Base-by-base conservation (phyloP, 2,113 vertebrate genomes). In the Crypturellus undulatus region DNA sequence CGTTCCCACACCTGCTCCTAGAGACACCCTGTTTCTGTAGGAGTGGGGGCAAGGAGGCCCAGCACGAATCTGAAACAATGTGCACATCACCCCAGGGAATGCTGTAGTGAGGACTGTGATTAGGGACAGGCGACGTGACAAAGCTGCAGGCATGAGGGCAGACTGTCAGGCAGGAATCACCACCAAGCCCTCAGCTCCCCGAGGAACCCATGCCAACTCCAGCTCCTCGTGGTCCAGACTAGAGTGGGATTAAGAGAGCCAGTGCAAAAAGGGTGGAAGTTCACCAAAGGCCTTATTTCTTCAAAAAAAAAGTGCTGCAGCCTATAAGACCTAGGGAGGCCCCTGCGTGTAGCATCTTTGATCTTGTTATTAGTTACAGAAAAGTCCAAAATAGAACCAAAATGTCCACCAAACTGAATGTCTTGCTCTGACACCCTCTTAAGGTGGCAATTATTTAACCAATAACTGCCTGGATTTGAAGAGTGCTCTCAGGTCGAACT, bases 181-280 rank as follows among this genome's bases (percentile, higher is more conserved):
- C 0, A 0, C 9, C 5, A 7, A 36, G 60, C 18, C 30, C 14
- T 2, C 47, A 68, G n/a, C n/a, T 15, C n/a, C 43, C 52, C 5
- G 2, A 15, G 30, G 34, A 58, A 25, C 26, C 2, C 3, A 1
- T 59, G 47, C 40, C 36, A 52, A 36, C 32, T 20, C 8, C 0
- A 0, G 15, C 1, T 14, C 3, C 2, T 22, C n/a, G 36, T 42
- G 71, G 80, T 76, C 32, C 24, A 59, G 52, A 19, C 30, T 85
- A 45, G 54, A 77, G 11, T 16, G 36, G 26, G 11, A 52, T 59
- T 81, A 60, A 62, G 10, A 47, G 63, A 40, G 34, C 60, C 45
- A 36, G 16, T 30, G n/a, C 38, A 52, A n/a, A 68, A 79, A 90
- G 52, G 43, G 21, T 38, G 40, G 81, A 93, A 81, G 6, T 71